These are phyloP conservation scores for Chiloscyllium plagiosum DNA, from an alignment of 2,113 vertebrate species.

Conservation along the genomic window DNA sequence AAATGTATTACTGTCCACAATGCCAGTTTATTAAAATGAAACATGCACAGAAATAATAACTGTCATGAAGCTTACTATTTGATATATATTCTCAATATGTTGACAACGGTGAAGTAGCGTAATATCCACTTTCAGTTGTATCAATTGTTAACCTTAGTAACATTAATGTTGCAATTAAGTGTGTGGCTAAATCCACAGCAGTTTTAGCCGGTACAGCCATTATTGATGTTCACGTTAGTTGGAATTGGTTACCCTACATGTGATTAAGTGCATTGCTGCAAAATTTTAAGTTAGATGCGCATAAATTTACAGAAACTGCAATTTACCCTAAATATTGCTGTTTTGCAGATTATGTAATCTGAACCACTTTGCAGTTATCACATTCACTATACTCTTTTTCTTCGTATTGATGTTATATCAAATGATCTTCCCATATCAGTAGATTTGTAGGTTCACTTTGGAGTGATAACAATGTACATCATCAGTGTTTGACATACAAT, in stretches of 20 bases:
- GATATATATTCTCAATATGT: background rate
- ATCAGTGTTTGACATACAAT: background rate
- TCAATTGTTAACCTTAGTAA: background rate
- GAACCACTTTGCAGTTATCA: background rate
- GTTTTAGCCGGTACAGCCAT: background rate
- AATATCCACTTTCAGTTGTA: background rate
- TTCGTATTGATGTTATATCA: background rate
- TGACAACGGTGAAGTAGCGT: background rate
- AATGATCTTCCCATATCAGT: background rate
- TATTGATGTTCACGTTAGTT: background rate
- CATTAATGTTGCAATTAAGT: background rate
- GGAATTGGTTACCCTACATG: background rate
- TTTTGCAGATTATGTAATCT: background rate
- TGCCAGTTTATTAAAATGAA: background rate
- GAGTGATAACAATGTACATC: background rate
- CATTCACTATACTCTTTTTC: background rate
- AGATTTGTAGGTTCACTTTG: background rate
- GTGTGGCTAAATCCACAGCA: background rate
- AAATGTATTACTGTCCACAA: background rate
- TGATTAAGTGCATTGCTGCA: background rate
- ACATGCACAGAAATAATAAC: background rate
- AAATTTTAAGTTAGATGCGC: background rate
- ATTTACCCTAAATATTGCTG: background rate
- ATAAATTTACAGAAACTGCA: background rate
- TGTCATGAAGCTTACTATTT: background rate